Conservation (phyloP, 1,140 invertebrate species). For the Pseudomyrmex cubaensis region DNA sequence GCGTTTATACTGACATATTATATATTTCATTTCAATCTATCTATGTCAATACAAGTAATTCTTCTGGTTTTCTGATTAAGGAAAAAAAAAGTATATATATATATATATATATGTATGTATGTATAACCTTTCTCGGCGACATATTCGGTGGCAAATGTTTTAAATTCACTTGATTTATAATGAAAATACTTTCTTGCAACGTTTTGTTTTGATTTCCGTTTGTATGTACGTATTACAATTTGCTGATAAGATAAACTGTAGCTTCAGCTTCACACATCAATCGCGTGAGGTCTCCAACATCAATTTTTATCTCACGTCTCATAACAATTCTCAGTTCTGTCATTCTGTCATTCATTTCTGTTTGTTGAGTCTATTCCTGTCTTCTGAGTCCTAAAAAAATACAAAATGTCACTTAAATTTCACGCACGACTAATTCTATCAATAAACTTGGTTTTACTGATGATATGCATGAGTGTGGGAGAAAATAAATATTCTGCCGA, state of each 20-base stretch:
- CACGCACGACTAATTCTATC: constrained; percentile 35
- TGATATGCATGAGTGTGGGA: constrained; percentile 66
- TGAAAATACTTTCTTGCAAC: not conserved
- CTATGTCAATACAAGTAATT: not conserved
- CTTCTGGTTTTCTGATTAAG: not conserved
- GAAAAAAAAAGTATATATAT: too few species aligned
- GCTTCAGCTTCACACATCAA: too few species aligned
- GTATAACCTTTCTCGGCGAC: constrained; percentile 30
- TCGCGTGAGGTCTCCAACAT: not conserved
- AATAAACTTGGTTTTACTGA: constrained; percentile 53
- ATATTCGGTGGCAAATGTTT: not conserved
- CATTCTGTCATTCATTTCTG: too few species aligned
- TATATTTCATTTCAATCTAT: not conserved
- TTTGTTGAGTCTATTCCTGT: too few species aligned
- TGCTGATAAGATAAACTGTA: too few species aligned
- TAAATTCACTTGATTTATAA: not conserved
- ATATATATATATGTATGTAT: not conserved
- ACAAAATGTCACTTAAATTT: constrained; percentile 6
- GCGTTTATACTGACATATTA: not conserved
- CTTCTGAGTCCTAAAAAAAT: not conserved
- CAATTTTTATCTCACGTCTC: not conserved
- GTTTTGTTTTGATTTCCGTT: not conserved
- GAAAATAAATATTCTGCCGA: constrained; percentile 87
- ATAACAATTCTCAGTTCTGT: not conserved
- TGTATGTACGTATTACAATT: too few species aligned